Base-by-base conservation (phyloP, 2,113 vertebrate genomes). In the Hemiprocne comata region DNA sequence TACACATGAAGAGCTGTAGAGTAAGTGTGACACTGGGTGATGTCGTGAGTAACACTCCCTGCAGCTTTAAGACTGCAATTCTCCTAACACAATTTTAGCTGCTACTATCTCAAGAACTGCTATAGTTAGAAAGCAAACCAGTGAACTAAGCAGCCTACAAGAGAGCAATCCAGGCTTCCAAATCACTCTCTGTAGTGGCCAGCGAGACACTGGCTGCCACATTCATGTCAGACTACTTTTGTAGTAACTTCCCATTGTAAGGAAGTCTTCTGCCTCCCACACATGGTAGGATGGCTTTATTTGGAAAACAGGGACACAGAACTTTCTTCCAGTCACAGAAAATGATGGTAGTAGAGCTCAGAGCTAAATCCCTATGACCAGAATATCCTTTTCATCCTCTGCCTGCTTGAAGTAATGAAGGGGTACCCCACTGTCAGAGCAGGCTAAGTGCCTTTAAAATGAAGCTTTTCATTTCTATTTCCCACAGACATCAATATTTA, bases 401-500 rank as follows among this genome's bases (percentile, higher is more conserved):
- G 84, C 62, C 80, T 93, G 34, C 72, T 17, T 80, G 44, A 92
- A 72, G 72, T 57, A 72, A 79, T 10, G 71, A 92, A 65, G 88
- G 88, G 92, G 92, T 90, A 92, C 70, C 92, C 92, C 92, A 66
- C n/a, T 91, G 80, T 78, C 83, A 82, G 70, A 73, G 61, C 78
- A 89, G 64, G 61, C 84, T 92, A 96, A 97, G 89, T 93, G 94
- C 89, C 93, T 92, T 94, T 80, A 87, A 92, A 89, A 93, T 72
- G 79, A 93, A 93, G 76, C 95, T 95, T 96, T 96, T 96, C 79
- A 94, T 95, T 94, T 96, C 95, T 90, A 51, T 90, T 96, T 96
- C 96, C 96, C 96, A 97, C 93, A 94, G 95, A 90, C 92, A 97
- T 95, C 95, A 96, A 97, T 97, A 96, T 94, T 96, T 95, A 96